Conservation (phyloP, 2,113 vertebrate species). For the Sapajus apella region DNA sequence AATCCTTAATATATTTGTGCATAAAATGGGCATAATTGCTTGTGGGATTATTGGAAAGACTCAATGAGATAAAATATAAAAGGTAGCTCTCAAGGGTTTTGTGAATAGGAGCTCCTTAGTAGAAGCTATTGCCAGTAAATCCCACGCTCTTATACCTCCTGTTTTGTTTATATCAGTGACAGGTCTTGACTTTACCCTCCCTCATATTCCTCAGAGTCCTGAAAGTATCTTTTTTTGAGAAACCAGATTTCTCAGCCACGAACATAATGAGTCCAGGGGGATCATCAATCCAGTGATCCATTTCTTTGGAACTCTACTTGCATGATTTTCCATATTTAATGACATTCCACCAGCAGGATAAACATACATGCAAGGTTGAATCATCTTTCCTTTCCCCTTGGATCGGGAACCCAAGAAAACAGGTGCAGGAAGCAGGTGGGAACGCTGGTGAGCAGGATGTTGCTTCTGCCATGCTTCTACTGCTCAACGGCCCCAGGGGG, state of each 20-base stretch:
- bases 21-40: background rate
- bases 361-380: slow-evolving; percentile 73
- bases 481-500: background rate
- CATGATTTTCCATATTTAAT: slow-evolving; percentile 79
- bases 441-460: slow-evolving; percentile 64
- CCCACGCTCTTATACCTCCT: background rate
- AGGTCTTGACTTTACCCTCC: background rate
- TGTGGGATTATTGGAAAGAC: background rate
- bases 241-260: slow-evolving; percentile 25
- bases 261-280: background rate
- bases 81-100: background rate
- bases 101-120: background rate
- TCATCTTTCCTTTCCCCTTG: slow-evolving; percentile 73
- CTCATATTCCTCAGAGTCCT: slow-evolving; percentile 1
- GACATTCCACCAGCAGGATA: slow-evolving; percentile 76
- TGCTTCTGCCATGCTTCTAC: background rate
- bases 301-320: slow-evolving; percentile 63
- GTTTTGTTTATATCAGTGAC: background rate
- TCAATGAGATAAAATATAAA: background rate
- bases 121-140: background rate
- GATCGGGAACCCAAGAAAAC: slow-evolving; percentile 69
- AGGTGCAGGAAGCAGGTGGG: slow-evolving; percentile 78
- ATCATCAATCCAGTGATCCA: slow-evolving; percentile 47
- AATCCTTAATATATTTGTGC: background rate
- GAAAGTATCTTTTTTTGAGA: background rate